These are phyloP conservation scores for Bembecia ichneumoniformis DNA, from an alignment of 2,888 invertebrate species.

Conservation along the genomic window DNA sequence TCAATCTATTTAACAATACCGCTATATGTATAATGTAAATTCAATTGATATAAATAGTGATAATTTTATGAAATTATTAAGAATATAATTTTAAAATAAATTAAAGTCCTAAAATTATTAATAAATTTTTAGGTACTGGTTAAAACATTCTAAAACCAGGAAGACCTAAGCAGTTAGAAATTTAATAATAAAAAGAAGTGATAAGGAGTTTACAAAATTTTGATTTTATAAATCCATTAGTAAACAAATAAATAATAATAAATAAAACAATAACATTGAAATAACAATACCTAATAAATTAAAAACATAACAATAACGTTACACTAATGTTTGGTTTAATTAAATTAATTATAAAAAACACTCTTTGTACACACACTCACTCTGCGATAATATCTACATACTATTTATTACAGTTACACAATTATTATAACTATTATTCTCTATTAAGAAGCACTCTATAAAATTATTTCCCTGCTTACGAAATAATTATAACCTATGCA, in stretches of 20 bases:
- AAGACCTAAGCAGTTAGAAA: background rate
- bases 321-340: background rate
- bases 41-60: no score
- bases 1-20: no score
- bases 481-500: no score
- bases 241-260: background rate
- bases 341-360: slow-evolving; percentile 15
- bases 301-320: background rate
- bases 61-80: no score
- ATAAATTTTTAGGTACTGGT: no score
- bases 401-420: slow-evolving; percentile 6
- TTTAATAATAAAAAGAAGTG: background rate
- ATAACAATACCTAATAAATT: background rate
- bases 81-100: no score
- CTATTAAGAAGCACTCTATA: background rate
- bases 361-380: slow-evolving; percentile 29
- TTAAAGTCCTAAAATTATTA: no score
- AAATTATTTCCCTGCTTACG: no score
- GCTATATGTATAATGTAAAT: no score
- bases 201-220: no score
- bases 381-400: slow-evolving; percentile 27
- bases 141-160: background rate
- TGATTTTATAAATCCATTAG: no score
- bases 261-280: background rate
- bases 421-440: background rate